Base-by-base conservation (phyloP, 1,140 invertebrate species). In the Dendroctonus ponderosae region DNA sequence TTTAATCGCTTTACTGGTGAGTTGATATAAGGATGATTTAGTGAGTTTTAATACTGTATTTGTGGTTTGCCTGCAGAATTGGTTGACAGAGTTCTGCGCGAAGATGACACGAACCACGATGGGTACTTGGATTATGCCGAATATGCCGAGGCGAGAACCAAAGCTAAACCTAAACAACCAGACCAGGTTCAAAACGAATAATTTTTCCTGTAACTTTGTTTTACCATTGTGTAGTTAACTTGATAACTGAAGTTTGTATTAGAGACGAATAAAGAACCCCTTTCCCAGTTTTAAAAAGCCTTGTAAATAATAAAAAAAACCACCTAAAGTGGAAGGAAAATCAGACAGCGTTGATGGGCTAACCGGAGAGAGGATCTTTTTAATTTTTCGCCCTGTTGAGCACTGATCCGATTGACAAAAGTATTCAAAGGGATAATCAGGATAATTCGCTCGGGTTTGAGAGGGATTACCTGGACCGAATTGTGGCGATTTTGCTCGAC, bases 121-220 rank as follows among this genome's bases (percentile, higher is more conserved):
- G 93, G 93, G 0, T 94, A 86, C 74, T 79, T 95, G 42, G 91
- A 85, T 63, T 95, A 94, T 75, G 78, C 85, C 4, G 92, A 95
- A 79, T 93, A 89, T 74, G 84, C 86, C 0, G 67, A 83, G 5
- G 85, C 85, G 26, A 81, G 85, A 71, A 75, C 80, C 65, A 80
- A 75, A 41, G 11, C 42, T 15, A 39, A 64, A 43, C 6, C 12
- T n/a, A 39, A 5, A 14, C 8, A 5, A 14, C 8, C 40, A 12
- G 61, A 63, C 12, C 38, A 46, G 41, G 38, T 15, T 12, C 14
- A n/a, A 52, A 52, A 52, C 50, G 26, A 1, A 26, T 2, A 2
- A 26, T 26, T 26, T 26, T 26, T 26, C n/a, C n/a, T n/a, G n/a
- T n/a, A n/a, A n/a, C n/a, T n/a, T n/a, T n/a, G n/a, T n/a, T n/a